These are phyloP conservation scores for Pollicipes pollicipes DNA, from an alignment of 1,140 invertebrate species.

Conservation along the genomic window DNA sequence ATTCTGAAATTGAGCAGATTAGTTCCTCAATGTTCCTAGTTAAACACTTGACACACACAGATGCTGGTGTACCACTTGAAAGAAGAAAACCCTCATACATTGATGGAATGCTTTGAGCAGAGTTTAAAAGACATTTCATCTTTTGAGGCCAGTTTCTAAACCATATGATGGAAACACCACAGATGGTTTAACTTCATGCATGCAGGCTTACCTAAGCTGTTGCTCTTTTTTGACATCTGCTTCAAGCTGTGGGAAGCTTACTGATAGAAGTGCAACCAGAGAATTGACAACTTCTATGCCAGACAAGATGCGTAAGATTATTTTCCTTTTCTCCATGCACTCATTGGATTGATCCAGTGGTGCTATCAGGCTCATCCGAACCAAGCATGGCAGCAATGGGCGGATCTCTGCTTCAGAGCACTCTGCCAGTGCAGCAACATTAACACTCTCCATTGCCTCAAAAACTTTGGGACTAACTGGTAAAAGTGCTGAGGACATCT, in stretches of 20 bases:
- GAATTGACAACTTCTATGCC: constrained; percentile 86
- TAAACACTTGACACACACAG: too few relatives aligned
- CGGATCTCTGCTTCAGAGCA: constrained; percentile 54
- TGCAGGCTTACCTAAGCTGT: constrained; percentile 68
- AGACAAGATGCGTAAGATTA: constrained; percentile 68
- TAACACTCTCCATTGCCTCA: constrained; percentile 55
- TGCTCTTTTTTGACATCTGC: constrained; percentile 84
- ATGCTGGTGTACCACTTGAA: too few relatives aligned
- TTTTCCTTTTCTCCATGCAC: constrained; percentile 64
- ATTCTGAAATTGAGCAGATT: too few relatives aligned
- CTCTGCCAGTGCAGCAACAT: constrained; percentile 47
- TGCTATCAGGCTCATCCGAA: constrained; percentile 74
- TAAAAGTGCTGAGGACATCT: not conserved
- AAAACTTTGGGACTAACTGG: constrained; percentile 45
- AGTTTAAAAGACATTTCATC: too few relatives aligned
- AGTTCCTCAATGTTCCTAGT: too few relatives aligned
- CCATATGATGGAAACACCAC: too few relatives aligned
- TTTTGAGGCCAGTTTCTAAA: too few relatives aligned
- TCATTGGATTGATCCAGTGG: constrained; percentile 65
- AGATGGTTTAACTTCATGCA: too few relatives aligned
- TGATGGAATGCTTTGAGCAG: too few relatives aligned
- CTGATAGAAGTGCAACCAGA: constrained; percentile 76
- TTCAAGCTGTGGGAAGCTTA: constrained; percentile 85
- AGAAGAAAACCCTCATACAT: too few relatives aligned
- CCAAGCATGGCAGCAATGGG: constrained; percentile 76